These are phyloP conservation scores for Characodon lateralis DNA, from an alignment of 2,797 vertebrate species.

Conservation along the genomic window DNA sequence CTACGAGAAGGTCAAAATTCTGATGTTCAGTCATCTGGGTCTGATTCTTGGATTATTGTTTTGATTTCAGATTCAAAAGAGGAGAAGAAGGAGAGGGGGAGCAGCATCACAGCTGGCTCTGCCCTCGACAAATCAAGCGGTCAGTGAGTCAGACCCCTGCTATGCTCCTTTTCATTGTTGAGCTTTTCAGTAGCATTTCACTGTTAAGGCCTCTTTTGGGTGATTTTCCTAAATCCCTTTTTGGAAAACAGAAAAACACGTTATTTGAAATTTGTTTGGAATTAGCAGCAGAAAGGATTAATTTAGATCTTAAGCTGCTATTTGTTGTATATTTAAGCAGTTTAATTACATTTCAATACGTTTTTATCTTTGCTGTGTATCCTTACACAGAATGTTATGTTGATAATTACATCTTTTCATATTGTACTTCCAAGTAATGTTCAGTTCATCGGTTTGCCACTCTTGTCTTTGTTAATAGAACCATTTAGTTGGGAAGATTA, in stretches of 20 bases:
- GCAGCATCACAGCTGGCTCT: constrained; percentile 79
- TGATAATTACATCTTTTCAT: not conserved
- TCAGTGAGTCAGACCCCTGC: constrained; percentile 47
- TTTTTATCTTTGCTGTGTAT: not conserved
- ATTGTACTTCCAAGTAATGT: not conserved
- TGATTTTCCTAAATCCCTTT: not conserved
- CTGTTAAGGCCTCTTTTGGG: constrained; percentile 7
- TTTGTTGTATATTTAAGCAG: not conserved
- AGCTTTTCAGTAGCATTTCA: constrained; percentile 15
- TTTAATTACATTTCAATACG: not conserved
- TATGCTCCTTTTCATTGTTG: constrained; percentile 30
- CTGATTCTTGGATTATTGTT: constrained; percentile 55
- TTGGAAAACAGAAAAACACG: not conserved
- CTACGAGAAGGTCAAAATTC: constrained; percentile 35
- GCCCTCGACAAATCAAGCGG: constrained; percentile 82
- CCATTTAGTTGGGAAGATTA: constrained; percentile 94
- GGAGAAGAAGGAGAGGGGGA: constrained; percentile 85
- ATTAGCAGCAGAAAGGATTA: not conserved
- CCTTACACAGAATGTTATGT: not conserved
- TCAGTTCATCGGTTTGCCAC: not conserved
- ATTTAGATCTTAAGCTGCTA: not conserved
- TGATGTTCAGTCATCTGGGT: constrained; percentile 19
- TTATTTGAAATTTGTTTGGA: not conserved
- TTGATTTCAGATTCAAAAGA: constrained; percentile 88
- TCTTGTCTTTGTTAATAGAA: constrained; percentile 75